Evolutionary conservation across 1,140 invertebrate species (phyloP), one percentile per base, ranked within the genome.

Genomic region (Sesamia nonagrioides): DNA sequence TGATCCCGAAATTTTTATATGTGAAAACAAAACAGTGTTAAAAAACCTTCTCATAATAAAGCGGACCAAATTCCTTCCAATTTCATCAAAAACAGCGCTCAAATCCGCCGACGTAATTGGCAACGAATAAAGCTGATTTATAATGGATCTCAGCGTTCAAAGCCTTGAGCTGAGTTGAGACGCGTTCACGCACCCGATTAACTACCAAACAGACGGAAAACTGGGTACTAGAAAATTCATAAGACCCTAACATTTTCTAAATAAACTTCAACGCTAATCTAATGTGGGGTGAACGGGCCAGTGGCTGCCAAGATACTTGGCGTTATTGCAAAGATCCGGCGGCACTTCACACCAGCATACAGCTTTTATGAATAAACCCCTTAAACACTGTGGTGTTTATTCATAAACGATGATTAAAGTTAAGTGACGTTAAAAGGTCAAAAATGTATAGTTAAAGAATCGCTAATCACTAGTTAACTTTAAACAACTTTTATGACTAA

Each of bases 51-150:
- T 66, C 50, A 27, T 33, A 71, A 71, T 54, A 71, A 54, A 52
- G 37, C n/a, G 7, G 27, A 11, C 27, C 17, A 37, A 54, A 54
- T 48, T 52, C 68, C 18, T 27, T 68, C 18, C 45, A 71, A 71
- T 71, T 54, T 71, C 27, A 54, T 52, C 68, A 71, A 54, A 66
- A 54, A 45, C 68, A 66, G 18, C 48, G 27, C n/a, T 37, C 42
- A 54, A 71, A 52, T 54, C 40, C 40, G 48, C 11, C n/a, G 50
- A 54, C 66, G 8, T 71, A 71, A 71, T 71, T 71, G 68, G 68
- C n/a, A 48, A 17, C 68, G 48, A 52, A 71, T 71, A 71, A 71
- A 71, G 68, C 68, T 71, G 48, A 52, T 71, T 71, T 71, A 71
- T 54, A 71, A 71, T 71, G 48, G 48, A 54, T 71, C n/a, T 54